A percentile compares a stretch with the other conserved stretches of the same genome.
phyloP scores from a whole-genome alignment of 1,140 invertebrate species.

The Ceratosolen fusciceps region DNA sequence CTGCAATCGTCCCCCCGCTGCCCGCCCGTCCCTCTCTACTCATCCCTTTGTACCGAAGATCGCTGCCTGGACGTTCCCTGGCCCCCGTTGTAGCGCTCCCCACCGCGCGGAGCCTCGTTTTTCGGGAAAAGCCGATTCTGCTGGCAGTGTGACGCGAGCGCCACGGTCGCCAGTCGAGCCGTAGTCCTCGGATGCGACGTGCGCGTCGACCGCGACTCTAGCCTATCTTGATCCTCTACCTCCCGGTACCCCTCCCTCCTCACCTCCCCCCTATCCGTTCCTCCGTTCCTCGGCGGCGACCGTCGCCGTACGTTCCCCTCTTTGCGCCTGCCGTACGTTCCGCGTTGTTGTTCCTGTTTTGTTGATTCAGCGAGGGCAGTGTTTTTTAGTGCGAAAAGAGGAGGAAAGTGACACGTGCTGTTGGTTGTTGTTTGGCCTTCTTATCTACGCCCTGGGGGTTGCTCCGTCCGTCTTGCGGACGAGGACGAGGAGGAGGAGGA shows the following conservation, averaged over 20 bases:
- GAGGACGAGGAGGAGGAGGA: background rate
- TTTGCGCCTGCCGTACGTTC: too few species aligned
- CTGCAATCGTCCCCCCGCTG: too few species aligned
- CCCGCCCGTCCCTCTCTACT: too few species aligned
- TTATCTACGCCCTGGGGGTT: background rate
- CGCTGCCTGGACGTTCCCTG: background rate
- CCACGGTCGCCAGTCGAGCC: constrained; percentile 29
- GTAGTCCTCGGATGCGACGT: background rate
- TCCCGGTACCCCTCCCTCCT: background rate
- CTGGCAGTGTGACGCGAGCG: constrained; percentile 35
- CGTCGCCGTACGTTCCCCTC: too few species aligned
- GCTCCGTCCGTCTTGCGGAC: background rate
- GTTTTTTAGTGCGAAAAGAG: background rate
- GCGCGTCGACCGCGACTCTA: background rate
- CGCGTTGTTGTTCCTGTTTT: constrained; percentile 16
- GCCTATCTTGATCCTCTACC: background rate
- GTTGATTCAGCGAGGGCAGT: background rate
- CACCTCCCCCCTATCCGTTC: too few species aligned
- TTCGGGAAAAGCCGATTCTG: constrained; percentile 43
- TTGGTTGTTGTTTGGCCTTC: background rate
- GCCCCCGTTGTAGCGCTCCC: constrained; percentile 9
- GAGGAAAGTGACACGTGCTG: background rate
- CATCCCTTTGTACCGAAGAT: too few species aligned
- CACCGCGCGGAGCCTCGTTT: constrained; percentile 14
- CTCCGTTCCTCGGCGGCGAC: background rate